Base-by-base conservation (phyloP, 2,113 vertebrate species). In the Hypocryptadius cinnamomeus region DNA sequence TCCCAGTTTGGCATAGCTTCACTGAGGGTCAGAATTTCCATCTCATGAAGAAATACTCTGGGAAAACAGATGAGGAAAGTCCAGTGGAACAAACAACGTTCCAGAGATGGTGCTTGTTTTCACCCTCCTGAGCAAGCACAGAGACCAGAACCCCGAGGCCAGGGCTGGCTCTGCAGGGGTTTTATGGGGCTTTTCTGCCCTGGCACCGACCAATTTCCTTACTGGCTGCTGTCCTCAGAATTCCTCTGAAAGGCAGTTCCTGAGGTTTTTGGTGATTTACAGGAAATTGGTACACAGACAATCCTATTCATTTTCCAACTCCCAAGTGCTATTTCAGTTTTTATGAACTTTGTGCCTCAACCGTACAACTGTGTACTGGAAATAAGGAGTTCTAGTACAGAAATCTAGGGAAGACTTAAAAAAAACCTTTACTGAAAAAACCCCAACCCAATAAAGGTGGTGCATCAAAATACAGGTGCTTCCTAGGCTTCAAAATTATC, bases 21-120 rank as follows among this genome's bases (percentile, higher is more conserved):
- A 72, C 93, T 57, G 91, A 94, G 80, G 94, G 91, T 94, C 95
- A 94, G 90, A 95, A 94, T 96, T 94, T 91, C 91, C 85, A 94
- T 87, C 82, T 85, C 68, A 40, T 77, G 42, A 92, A 92, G 63
- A 96, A 96, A 94, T 87, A 81, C 48, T 95, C 91, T 86, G 86
- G 73, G 94, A 90, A 94, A 94, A 93, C 56, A 87, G 89, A 92
- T 89, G 81, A 92, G 87, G 78, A 78, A 79, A 87, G 89, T 90
- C 87, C 93, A 92, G 60, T 51, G 91, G 91, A 95, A 94, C 94
- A 94, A 87, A 91, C 37, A 5, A 73, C 1, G 13, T 91, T 92
- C 87, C 93, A 74, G 79, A 94, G 51, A 78, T 60, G 81, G 91
- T 85, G 93, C 53, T 84, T 83, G 57, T 86, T 96, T 80, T 77